Evolutionary conservation across 2,797 vertebrate species (phyloP), one percentile per base, ranked within the genome.

Genomic region (Epinephelus malabaricus): DNA sequence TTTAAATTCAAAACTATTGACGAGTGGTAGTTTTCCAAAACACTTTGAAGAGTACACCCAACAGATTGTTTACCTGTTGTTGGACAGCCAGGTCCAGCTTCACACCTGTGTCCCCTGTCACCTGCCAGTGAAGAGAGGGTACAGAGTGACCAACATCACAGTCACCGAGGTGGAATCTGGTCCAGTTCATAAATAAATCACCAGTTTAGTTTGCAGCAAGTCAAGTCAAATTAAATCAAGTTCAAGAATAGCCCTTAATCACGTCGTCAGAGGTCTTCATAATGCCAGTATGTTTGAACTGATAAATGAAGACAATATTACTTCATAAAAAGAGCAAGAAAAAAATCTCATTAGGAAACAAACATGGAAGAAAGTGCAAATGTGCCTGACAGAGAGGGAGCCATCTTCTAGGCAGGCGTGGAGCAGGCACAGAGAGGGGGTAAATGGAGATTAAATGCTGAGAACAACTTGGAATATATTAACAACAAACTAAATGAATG

Each of bases 361-460:
- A 76, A 54, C 30, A 61, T 73, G 19, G 53, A 40, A 34, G 49
- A 67, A 85, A 82, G 19, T 73, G 76, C 69, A 71, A 79, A 49
- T 51, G 13, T 38, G 27, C 70, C 58, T 77, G 63, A 78, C 62
- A 78, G 23, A 40, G 51, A 65, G 30, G 65, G 51, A 73, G 56
- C 14, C 53, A 74, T 83, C 47, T 66, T 70, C 53, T 49, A 73
- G 69, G 45, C 69, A 70, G 47, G 51, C 54, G 10, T 66, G 21
- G 47, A 75, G 68, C 18, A 23, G 23, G 69, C 75, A 27, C 47
- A 68, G 60, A 80, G 25, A 76, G 72, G 78, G 58, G 65, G 66
- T 81, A 77, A 88, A 87, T 73, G 62, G 47, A 69, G 68, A 79
- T 85, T 68, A 77, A 77, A 81, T 81, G 69, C 50, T 60, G 5